Evolutionary conservation across 2,113 vertebrate species (phyloP), one percentile per base, ranked within the genome.

Genomic region (Acrocephalus arundinaceus): DNA sequence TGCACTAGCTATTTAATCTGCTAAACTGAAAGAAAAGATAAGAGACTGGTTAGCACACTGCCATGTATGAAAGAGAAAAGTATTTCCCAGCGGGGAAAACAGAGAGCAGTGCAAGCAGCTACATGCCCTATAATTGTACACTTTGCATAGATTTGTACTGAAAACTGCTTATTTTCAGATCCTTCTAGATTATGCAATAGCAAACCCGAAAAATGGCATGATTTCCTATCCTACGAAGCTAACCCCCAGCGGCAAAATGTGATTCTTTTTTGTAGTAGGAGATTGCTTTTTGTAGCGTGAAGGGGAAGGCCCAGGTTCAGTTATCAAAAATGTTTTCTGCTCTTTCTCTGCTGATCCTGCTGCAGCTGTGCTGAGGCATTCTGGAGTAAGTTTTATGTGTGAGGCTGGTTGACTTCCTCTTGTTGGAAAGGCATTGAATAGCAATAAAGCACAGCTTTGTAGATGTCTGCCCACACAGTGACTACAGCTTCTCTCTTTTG

Each of bases 361-460:
- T 0, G 5, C 72, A 68, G 67, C 74, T 85, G 65, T 90, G 67
- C 68, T 61, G 31, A 87, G 91, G 48, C 46, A 46, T 25, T 65
- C 33, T 71, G 72, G 70, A 37, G 39, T 80, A 37, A 58, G 45
- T 91, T 88, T 92, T 72, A 37, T 74, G 76, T 70, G 87, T 61
- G 80, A 81, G 83, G 25, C 88, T 85, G 72, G 39, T 51, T 94
- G 82, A 66, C 82, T 95, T 95, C 71, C 85, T 94, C 77, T 87
- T 28, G 0, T 27, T 96, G 80, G 86, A 66, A 89, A 77, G 0
- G 2, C 28, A 0, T 1, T 95, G 90, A 96, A 96, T 75, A 87
- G 93, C 73, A 96, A 92, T 93, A 94, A 95, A 96, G 58, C 66
- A 93, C 57, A 78, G 65, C 73, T 88, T 95, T 94, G 75, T 75